A percentile compares a stretch with the other conserved stretches of the same genome.
Conservation (phyloP, 2,797 vertebrate genomes). For the Thamnophis elegans region DNA sequence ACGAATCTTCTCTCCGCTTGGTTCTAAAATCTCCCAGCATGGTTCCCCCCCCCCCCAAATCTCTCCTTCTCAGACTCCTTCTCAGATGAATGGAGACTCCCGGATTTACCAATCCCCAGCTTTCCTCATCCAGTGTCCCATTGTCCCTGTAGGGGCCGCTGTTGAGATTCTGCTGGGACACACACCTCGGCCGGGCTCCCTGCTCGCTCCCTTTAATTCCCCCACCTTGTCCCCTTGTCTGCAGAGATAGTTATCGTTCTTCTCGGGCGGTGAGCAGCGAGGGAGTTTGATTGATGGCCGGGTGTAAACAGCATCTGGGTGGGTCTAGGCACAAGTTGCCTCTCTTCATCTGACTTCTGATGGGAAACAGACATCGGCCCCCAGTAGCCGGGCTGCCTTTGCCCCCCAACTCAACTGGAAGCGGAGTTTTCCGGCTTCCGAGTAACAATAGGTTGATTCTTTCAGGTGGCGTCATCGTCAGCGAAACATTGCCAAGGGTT, state of each 20-base stretch:
- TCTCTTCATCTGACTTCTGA: slow-evolving; percentile 53
- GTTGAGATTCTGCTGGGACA: slow-evolving; percentile 65
- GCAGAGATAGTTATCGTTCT: slow-evolving; percentile 74
- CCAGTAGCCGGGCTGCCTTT: slow-evolving; percentile 4
- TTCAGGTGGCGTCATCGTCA: slow-evolving; percentile 31
- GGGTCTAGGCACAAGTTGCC: slow-evolving; percentile 34
- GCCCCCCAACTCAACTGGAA: slow-evolving; percentile 33
- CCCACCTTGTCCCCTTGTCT: slow-evolving; percentile 60
- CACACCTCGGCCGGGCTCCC: slow-evolving; percentile 67
- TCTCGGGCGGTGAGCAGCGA: slow-evolving; percentile 61
- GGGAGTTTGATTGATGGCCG: slow-evolving; percentile 69
- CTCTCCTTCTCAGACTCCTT: too few relatives aligned
- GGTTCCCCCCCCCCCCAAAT: too few relatives aligned
- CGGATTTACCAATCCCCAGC: not conserved
- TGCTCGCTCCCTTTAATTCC: slow-evolving; percentile 72
- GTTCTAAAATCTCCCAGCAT: accelerated
- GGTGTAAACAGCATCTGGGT: slow-evolving; percentile 66
- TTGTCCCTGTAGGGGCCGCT: slow-evolving; percentile 76
- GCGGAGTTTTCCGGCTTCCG: slow-evolving; percentile 15
- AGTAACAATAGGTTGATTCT: slow-evolving; percentile 33
- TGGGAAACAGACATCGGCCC: slow-evolving; percentile 42
- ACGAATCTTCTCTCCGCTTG: not conserved
- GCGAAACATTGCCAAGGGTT: slow-evolving; percentile 27
- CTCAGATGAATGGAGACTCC: not conserved
- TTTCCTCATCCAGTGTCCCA: not conserved